Percentiles rank a stretch among this genome's conserved stretches.
phyloP scores from a whole-genome alignment of 1,140 invertebrate species.

The Pemphigus obesinymphae region DNA sequence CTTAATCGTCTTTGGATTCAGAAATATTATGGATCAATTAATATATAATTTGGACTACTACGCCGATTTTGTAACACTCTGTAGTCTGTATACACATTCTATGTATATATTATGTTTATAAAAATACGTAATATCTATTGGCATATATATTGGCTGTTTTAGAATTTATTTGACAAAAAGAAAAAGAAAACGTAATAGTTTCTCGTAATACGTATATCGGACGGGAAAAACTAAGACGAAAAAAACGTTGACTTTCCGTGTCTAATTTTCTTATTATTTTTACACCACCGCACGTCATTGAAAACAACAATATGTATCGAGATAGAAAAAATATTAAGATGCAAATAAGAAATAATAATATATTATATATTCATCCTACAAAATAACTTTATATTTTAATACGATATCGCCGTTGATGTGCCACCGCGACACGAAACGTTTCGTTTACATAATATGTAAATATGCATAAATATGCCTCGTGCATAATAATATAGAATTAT shows the following conservation, averaged over 20 bases:
- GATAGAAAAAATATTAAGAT: neutral
- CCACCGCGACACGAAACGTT: neutral
- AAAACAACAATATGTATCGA: conserved; percentile 3
- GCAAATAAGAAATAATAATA: no score
- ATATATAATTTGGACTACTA: no score
- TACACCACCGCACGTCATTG: neutral
- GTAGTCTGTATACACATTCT: neutral
- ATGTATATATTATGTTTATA: neutral
- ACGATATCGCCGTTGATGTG: neutral
- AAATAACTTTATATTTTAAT: conserved; percentile 9
- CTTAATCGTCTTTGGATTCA: no score
- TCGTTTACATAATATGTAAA: no score
- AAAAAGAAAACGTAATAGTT: neutral
- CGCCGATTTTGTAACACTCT: no score
- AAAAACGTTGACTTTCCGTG: conserved; percentile 14
- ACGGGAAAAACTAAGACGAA: neutral
- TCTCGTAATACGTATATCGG: neutral
- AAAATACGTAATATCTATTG: neutral
- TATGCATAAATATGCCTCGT: no score
- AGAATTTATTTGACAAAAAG: neutral
- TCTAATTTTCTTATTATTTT: conserved; percentile 34
- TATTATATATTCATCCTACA: neutral
- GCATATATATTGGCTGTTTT: neutral
- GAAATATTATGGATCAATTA: no score
- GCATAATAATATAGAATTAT: no score